A percentile compares a stretch with the other conserved stretches of the same genome.
phyloP scores from a whole-genome alignment of 1,140 invertebrate species.

The Tetragnatha versicolor region DNA sequence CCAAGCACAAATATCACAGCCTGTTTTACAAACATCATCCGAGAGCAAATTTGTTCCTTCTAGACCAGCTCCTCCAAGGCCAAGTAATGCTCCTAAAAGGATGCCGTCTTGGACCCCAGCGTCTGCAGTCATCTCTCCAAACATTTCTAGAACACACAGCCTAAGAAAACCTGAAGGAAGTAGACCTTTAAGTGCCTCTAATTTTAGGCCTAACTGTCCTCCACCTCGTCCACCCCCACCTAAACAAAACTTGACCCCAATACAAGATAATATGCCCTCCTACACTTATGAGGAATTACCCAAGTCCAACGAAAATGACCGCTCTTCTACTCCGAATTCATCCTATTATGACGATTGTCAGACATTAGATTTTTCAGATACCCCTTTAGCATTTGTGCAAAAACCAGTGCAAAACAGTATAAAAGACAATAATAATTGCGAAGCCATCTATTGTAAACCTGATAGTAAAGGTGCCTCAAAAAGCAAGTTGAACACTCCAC shows the following conservation, averaged over 20 bases:
- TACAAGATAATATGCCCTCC: not conserved
- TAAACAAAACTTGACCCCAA: conserved; percentile 57
- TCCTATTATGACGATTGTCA: conserved; percentile 51
- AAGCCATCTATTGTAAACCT: not conserved
- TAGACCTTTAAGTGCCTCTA: conserved; percentile 75
- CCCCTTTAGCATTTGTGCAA: conserved; percentile 44
- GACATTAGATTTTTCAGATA: conserved; percentile 31
- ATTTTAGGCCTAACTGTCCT: conserved; percentile 70
- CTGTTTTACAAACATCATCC: conserved; percentile 73
- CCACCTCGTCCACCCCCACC: conserved; percentile 70
- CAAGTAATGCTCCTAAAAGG: conserved; percentile 35
- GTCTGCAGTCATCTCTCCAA: conserved; percentile 64
- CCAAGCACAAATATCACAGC: conserved; percentile 69
- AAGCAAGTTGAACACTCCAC: not conserved
- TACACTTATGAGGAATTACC: not conserved
- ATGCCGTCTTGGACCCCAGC: conserved; percentile 36
- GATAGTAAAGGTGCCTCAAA: not conserved
- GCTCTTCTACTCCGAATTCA: conserved; percentile 32
- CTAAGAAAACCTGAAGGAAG: conserved; percentile 76
- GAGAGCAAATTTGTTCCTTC: conserved; percentile 71
- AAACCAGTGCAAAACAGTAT: conserved; percentile 10
- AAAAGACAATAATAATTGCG: not conserved
- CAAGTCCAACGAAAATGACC: conserved; percentile 17
- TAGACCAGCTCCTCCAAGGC: conserved; percentile 57
- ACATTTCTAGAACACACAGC: conserved; percentile 68